Evolutionary conservation across 2,113 vertebrate genomes (phyloP), one percentile per base, ranked within the genome.

Genomic region (Callipepla californica): DNA sequence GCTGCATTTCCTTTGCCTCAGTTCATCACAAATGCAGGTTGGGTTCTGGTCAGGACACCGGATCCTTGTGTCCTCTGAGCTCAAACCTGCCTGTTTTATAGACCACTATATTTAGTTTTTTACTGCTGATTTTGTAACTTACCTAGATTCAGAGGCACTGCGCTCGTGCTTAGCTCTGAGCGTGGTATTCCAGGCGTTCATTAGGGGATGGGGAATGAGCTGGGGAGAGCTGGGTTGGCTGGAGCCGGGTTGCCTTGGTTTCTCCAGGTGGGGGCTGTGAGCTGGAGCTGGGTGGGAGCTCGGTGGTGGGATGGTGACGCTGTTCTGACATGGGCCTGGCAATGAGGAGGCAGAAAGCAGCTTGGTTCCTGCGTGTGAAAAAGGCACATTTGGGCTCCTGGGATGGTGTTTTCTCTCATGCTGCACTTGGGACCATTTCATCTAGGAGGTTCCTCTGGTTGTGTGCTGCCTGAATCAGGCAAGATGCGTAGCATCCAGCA

Each of bases 381-480:
- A 55, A 4, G 18, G 3, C 61, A 42, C 36, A 7, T 38, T 53
- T 6, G 2, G 23, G 30, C 40, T 91, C 40, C 80, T n/a, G 38
- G 68, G 8, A 11, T 9, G 36, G n/a, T 18, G 7, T 30, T 80
- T 21, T 75, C n/a, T 83, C 36, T 20, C n/a, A 11, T 51, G 75
- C 67, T 67, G 14, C 16, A 23, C 9, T 9, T 1, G 2, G 17
- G 21, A 13, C 22, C 23, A 0, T 47, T 62, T 44, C 44, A 22
- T 10, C 13, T 42, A 21, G n/a, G 53, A 65, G 65, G 30, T 44
- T 26, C 48, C 16, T 5, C 53, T 77, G 2, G 0, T 79, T 40
- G 42, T 47, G 72, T 80, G 13, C 73, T 45, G n/a, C 66, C 21
- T 0, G 0, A 22, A 69, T 19, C 30, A 14, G 32, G 19, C 47